These are phyloP conservation scores for Apotomis capreana DNA, from an alignment of 2,888 invertebrate species.

Conservation along the genomic window DNA sequence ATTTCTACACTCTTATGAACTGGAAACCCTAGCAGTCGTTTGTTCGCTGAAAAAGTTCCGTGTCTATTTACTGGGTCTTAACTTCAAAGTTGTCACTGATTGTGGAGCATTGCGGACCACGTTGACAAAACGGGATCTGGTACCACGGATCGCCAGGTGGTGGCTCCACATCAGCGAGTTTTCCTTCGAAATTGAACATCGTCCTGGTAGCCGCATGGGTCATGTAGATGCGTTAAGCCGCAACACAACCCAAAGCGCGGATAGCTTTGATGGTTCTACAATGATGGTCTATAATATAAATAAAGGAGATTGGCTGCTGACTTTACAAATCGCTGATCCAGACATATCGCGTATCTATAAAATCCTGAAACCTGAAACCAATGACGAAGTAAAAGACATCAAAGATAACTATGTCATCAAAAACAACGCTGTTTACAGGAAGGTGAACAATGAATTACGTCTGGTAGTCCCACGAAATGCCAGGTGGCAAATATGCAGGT, in stretches of 20 bases:
- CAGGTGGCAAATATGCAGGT: no score
- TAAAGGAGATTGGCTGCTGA: not conserved
- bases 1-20: not conserved
- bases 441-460: not conserved
- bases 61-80: not conserved
- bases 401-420: not conserved
- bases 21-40: conserved; percentile 1
- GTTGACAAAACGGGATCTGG: conserved; percentile 16
- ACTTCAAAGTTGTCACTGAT: not conserved
- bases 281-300: not conserved
- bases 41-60: not conserved
- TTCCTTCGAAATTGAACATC: conserved; percentile 1
- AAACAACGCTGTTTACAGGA: not conserved
- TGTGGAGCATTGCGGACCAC: conserved; percentile 7
- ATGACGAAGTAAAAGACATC: not conserved
- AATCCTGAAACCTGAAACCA: not conserved
- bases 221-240: not conserved
- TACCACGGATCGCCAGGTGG: conserved; percentile 26
- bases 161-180: conserved; percentile 4
- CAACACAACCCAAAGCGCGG: not conserved
- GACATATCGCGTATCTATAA: not conserved
- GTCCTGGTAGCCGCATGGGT: not conserved
- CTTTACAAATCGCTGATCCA: not conserved
- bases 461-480: not conserved
- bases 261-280: not conserved